Percentiles rank a stretch among this genome's conserved stretches.
Conservation (phyloP, 2,113 vertebrate species). For the Pipra filicauda region DNA sequence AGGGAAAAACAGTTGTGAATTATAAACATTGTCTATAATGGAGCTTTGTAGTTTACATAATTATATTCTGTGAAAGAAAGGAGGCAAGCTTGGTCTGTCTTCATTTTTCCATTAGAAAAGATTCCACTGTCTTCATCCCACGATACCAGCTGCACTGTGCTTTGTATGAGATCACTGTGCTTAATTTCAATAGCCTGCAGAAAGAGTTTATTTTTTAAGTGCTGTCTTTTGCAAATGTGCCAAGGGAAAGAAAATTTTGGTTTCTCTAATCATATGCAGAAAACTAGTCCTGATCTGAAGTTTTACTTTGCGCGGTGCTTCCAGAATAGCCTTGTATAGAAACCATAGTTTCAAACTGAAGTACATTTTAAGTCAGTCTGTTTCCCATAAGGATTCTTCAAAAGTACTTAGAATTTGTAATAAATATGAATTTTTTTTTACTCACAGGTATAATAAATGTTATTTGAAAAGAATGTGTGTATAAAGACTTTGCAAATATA, state of each 20-base stretch:
- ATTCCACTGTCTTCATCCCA: constrained; percentile 67
- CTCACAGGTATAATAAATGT: not conserved
- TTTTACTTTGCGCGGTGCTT: constrained; percentile 31
- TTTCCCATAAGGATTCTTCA: not conserved
- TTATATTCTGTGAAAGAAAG: constrained; percentile 74
- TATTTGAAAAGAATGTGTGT: not conserved
- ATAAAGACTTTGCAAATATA: not conserved
- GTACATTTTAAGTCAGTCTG: not conserved
- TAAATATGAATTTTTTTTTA: not conserved
- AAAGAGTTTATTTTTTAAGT: constrained; percentile 73
- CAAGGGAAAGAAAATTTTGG: constrained; percentile 68
- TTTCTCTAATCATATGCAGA: constrained; percentile 56
- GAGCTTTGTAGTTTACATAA: constrained; percentile 77
- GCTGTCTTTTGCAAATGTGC: constrained; percentile 69
- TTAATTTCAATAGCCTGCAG: constrained; percentile 73
- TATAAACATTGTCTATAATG: constrained; percentile 77
- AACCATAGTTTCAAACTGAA: constrained; percentile 11
- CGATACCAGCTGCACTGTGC: constrained; percentile 73
- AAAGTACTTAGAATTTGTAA: not conserved
- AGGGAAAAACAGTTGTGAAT: constrained; percentile 66
- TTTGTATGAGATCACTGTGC: constrained; percentile 71
- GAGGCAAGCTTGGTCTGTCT: constrained; percentile 68
- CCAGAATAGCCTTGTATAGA: not conserved
- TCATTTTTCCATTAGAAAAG: constrained; percentile 74
- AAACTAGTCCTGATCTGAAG: constrained; percentile 35